These are phyloP conservation scores for Tyto alba DNA, from an alignment of 2,113 vertebrate species.

Conservation along the genomic window DNA sequence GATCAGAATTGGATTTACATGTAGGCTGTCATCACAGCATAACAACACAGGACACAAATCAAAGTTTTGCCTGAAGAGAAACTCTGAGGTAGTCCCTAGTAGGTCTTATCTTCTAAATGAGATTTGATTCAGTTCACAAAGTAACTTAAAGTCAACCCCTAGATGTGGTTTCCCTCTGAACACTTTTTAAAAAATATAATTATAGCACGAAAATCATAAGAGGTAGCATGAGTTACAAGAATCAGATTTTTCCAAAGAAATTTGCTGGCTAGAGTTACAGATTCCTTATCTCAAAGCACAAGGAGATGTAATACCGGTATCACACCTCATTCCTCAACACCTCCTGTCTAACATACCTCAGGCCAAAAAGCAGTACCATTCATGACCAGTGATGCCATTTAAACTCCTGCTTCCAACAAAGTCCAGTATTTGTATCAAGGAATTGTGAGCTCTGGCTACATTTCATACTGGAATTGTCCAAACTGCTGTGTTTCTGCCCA, in stretches of 20 bases:
- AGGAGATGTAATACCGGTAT: not conserved
- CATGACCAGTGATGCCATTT: not conserved
- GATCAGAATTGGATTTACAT: not conserved
- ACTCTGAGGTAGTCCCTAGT: not conserved
- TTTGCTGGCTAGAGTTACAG: not conserved
- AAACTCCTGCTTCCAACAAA: not conserved
- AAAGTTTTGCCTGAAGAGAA: conserved; percentile 36
- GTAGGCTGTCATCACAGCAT: not conserved
- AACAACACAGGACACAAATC: not conserved
- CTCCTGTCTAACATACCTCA: not conserved
- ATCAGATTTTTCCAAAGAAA: not conserved
- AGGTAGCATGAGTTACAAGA: not conserved
- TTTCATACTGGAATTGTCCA: not conserved
- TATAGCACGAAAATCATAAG: conserved; percentile 4
- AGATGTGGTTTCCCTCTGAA: conserved; percentile 21
- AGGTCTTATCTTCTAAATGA: conserved; percentile 17
- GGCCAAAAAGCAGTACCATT: not conserved
- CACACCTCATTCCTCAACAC: not conserved
- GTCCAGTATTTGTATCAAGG: not conserved
- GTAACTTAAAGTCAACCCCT: conserved; percentile 5
- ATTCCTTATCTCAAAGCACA: not conserved
- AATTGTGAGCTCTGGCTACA: not conserved
- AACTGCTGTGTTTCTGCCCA: not conserved
- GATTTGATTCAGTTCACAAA: not conserved
- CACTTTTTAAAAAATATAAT: not conserved